phyloP scores from a whole-genome alignment of 2,797 vertebrate genomes.

The Amazonetta brasiliensis region DNA sequence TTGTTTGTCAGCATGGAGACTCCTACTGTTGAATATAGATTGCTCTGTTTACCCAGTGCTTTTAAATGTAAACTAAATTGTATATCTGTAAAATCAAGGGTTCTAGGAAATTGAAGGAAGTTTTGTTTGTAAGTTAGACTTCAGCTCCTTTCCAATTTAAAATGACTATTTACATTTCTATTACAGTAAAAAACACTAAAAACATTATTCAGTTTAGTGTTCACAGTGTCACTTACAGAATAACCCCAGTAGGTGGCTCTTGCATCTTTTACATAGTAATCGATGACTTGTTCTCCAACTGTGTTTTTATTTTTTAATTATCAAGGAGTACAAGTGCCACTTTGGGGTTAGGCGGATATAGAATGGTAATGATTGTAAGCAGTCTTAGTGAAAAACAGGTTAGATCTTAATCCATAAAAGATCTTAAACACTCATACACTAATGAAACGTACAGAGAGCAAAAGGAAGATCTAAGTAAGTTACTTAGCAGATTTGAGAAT shows the following conservation, averaged over 20 bases:
- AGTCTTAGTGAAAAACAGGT: not conserved
- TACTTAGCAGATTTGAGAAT: not conserved
- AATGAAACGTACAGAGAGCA: not conserved
- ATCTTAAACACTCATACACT: not conserved
- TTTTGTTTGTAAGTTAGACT: not conserved
- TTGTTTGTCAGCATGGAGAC: not conserved
- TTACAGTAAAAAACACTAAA: not conserved
- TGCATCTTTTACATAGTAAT: not conserved
- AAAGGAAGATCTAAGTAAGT: not conserved
- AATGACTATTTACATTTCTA: not conserved
- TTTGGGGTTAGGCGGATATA: not conserved
- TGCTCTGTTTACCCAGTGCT: not conserved
- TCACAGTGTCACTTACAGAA: not conserved
- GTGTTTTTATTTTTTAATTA: not conserved
- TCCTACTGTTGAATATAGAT: not conserved
- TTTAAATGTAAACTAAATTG: not conserved
- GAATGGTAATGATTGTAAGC: not conserved
- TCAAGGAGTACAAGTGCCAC: not conserved
- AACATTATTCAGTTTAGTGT: not conserved
- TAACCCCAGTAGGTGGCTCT: conserved; percentile 39
- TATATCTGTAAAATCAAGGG: not conserved
- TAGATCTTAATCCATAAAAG: not conserved
- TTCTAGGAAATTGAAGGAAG: not conserved
- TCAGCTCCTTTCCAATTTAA: not conserved
- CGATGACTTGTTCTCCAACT: not conserved